These are phyloP conservation scores for Megaceryle alcyon DNA, from an alignment of 2,797 vertebrate genomes.

Conservation along the genomic window DNA sequence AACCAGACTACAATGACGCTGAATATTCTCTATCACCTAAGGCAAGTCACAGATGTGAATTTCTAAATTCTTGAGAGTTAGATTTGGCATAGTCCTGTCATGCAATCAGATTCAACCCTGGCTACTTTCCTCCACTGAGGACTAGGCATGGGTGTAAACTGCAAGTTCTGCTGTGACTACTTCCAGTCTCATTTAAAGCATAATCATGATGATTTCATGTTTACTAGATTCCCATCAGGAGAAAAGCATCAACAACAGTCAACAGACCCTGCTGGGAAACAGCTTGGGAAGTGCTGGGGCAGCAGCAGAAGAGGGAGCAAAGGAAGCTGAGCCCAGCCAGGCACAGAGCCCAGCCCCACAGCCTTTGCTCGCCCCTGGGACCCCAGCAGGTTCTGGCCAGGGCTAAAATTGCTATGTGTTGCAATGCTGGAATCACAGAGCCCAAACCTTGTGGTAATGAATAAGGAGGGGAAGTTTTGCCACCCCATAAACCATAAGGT, in stretches of 20 bases:
- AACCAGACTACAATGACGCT: not conserved
- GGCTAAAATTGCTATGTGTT: accelerated
- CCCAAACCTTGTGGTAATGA: not conserved
- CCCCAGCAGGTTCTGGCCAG: accelerated
- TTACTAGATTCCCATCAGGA: not conserved
- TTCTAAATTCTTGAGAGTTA: not conserved
- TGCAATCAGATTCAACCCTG: not conserved
- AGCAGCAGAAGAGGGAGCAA: not conserved
- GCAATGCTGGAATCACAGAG: not conserved
- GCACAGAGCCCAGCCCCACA: not conserved
- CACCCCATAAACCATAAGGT: not conserved
- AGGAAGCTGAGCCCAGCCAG: not conserved
- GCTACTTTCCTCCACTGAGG: not conserved
- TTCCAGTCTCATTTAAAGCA: not conserved
- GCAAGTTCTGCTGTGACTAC: not conserved
- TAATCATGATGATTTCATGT: not conserved
- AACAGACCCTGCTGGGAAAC: not conserved
- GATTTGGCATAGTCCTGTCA: not conserved
- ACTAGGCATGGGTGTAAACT: not conserved
- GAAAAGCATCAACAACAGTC: not conserved
- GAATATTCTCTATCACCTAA: not conserved
- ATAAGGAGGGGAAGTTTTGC: not conserved
- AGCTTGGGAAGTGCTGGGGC: not conserved
- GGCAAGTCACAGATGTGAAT: not conserved
- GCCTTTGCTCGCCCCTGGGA: not conserved